phyloP scores from a whole-genome alignment of 2,113 vertebrate species.

The Percopsis transmontana region DNA sequence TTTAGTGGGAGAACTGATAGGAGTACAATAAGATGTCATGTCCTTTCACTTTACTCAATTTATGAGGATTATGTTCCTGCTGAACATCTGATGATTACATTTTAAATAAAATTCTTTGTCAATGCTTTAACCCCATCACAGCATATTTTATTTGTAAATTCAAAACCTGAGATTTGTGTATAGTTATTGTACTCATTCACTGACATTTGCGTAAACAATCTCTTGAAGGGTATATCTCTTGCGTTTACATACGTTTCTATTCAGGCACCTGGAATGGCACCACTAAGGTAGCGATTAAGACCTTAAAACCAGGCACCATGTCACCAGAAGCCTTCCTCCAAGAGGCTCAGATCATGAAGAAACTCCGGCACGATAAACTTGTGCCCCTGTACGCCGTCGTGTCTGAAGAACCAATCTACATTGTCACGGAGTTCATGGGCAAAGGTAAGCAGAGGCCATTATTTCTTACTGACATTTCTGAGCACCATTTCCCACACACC shows the following conservation, averaged over 20 bases:
- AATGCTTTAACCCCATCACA: too few relatives aligned
- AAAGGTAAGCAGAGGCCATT: slow-evolving; percentile 80
- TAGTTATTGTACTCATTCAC: too few relatives aligned
- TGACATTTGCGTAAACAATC: not conserved
- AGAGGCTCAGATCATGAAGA: slow-evolving; percentile 99
- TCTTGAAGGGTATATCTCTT: not conserved
- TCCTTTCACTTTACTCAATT: slow-evolving; percentile 3
- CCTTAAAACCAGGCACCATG: slow-evolving; percentile 97
- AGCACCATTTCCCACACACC: too few relatives aligned
- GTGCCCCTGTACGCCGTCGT: slow-evolving; percentile 96
- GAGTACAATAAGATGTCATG: slow-evolving; percentile 11
- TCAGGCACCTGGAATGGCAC: slow-evolving; percentile 98
- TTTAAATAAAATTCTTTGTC: too few relatives aligned
- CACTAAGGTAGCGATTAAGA: slow-evolving; percentile 98
- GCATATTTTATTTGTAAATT: too few relatives aligned
- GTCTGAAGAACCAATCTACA: slow-evolving; percentile 97
- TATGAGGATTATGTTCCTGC: slow-evolving; percentile 4
- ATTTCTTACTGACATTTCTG: too few relatives aligned
- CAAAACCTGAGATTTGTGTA: too few relatives aligned
- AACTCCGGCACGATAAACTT: slow-evolving; percentile 93
- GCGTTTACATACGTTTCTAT: not conserved
- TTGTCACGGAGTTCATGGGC: slow-evolving; percentile 96
- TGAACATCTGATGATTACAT: too few relatives aligned
- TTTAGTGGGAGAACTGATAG: slow-evolving; percentile 7
- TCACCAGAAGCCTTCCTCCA: slow-evolving; percentile 97